Evolutionary conservation across 2,888 invertebrate genomes (phyloP).

Genomic region (Copidosoma aretas): DNA sequence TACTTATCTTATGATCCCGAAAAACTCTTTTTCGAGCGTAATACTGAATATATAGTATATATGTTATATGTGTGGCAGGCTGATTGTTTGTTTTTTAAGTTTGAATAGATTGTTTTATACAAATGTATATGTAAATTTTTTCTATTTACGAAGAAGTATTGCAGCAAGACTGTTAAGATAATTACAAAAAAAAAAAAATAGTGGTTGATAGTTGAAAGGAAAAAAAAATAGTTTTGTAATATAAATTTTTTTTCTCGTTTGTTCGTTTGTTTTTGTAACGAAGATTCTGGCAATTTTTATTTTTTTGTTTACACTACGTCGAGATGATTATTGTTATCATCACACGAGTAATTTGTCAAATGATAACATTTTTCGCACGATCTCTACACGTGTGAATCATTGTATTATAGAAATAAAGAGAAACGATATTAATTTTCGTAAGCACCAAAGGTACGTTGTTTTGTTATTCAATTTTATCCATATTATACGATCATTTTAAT

Average conservation of each 20-base stretch:
- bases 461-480: too few species aligned
- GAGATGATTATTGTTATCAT: conserved; percentile 10
- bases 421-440: conserved; percentile 14
- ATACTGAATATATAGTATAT: neutral
- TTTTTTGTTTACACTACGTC: neutral
- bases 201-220: neutral
- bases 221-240: neutral
- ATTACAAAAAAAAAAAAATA: neutral
- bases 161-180: too few species aligned
- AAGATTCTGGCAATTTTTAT: conserved; percentile 2
- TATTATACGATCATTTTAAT: too few species aligned
- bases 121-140: neutral
- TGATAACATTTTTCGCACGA: conserved; percentile 3
- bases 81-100: conserved; percentile 13
- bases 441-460: neutral
- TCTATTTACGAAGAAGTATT: neutral
- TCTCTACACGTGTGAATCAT: conserved; percentile 14
- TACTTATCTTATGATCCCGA: neutral
- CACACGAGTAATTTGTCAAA: conserved; percentile 5
- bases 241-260: conserved; percentile 7
- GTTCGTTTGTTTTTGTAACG: neutral
- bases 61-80: neutral
- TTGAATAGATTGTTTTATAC: conserved; percentile 8
- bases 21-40: neutral
- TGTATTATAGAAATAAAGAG: conserved; percentile 21